Percentiles rank a stretch among this genome's conserved stretches.
These are phyloP conservation scores for Octomys mimax DNA, from an alignment of 2,797 vertebrate genomes.

Conservation along the genomic window DNA sequence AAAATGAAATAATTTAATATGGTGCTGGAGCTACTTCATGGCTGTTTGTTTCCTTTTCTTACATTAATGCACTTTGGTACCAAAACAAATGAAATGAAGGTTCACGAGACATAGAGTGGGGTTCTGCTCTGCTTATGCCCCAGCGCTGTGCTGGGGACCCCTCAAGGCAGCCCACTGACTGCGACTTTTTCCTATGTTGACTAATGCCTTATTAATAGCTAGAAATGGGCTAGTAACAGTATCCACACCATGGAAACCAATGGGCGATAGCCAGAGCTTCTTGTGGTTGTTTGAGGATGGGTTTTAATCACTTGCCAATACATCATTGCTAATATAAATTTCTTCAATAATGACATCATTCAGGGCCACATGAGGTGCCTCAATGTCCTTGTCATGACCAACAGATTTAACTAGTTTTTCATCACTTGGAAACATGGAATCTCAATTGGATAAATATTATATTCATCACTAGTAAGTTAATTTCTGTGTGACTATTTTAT, in stretches of 20 bases:
- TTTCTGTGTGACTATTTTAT: neutral
- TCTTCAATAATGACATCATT: neutral
- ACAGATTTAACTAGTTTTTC: neutral
- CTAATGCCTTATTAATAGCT: neutral
- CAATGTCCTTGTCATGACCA: neutral
- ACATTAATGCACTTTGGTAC: neutral
- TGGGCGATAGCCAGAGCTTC: neutral
- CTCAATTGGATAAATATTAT: neutral
- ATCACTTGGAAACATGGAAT: neutral
- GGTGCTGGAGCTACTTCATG: neutral
- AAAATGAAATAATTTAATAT: slow-evolving; percentile 1
- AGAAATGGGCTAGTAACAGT: neutral
- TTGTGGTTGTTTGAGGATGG: neutral
- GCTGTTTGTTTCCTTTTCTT: neutral
- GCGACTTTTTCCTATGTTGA: neutral
- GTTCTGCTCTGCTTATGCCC: neutral
- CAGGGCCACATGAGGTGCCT: neutral
- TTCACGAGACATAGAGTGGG: neutral
- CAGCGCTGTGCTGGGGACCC: neutral
- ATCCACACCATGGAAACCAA: neutral
- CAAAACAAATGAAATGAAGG: slow-evolving; percentile 22
- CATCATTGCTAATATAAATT: neutral
- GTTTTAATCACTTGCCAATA: neutral
- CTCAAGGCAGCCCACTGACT: neutral
- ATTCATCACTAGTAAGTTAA: neutral